Conservation (phyloP, 2,888 invertebrate species). For the Zhuqinia jingwanae region DNA sequence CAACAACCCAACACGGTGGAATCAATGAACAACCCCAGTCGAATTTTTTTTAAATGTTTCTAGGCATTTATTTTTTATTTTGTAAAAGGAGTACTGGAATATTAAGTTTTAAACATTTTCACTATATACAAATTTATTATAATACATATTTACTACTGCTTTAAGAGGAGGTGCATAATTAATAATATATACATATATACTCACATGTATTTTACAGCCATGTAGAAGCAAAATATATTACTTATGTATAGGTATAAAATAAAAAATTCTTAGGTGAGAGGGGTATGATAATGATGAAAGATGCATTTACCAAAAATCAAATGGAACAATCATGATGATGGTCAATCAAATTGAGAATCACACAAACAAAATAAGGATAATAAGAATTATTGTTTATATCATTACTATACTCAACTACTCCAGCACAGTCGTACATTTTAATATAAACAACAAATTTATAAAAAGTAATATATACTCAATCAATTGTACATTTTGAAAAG, state of each 20-base stretch:
- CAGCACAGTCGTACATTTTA: neutral
- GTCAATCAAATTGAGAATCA: slow-evolving; percentile 11
- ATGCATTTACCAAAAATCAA: neutral
- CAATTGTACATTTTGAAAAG: slow-evolving; percentile 6
- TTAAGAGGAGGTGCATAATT: slow-evolving; percentile 5
- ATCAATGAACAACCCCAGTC: slow-evolving; percentile 32
- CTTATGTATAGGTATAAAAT: too few relatives aligned
- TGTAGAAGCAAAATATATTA: neutral
- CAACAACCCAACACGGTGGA: slow-evolving; percentile 34
- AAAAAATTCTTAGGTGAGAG: too few relatives aligned
- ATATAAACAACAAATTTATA: slow-evolving; percentile 11
- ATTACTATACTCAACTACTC: neutral
- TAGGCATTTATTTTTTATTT: neutral
- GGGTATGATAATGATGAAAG: neutral
- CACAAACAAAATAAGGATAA: neutral
- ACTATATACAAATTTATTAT: too few relatives aligned
- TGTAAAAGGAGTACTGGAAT: too few relatives aligned
- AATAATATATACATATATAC: too few relatives aligned
- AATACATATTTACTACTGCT: too few relatives aligned
- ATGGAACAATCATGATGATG: slow-evolving; percentile 1
- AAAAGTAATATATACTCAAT: slow-evolving; percentile 32
- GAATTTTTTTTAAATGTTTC: neutral
- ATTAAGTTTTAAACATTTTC: too few relatives aligned
- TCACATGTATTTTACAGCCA: too few relatives aligned
- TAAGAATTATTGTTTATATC: neutral